Conservation (phyloP, 2,113 vertebrate genomes). For the Muscicapa adusta region DNA sequence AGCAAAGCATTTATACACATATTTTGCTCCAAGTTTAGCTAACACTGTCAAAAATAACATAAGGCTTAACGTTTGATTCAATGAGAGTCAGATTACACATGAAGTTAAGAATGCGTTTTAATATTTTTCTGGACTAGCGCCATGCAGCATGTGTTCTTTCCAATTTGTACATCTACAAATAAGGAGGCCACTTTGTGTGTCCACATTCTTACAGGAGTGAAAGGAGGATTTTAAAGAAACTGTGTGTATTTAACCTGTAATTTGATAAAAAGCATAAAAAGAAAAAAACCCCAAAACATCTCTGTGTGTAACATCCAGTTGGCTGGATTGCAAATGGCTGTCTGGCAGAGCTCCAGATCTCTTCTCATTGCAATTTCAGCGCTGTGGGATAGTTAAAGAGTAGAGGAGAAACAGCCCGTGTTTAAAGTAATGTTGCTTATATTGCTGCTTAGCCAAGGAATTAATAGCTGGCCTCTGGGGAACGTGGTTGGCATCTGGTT, state of each 20-base stretch:
- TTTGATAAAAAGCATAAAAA: background rate
- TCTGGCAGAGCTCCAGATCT: background rate
- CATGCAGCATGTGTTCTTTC: background rate
- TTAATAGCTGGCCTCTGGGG: background rate
- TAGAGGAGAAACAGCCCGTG: background rate
- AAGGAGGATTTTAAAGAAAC: background rate
- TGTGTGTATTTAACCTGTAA: background rate
- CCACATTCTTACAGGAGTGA: background rate
- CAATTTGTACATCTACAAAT: background rate
- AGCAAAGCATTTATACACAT: background rate
- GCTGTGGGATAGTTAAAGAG: background rate
- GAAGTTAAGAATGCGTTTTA: background rate
- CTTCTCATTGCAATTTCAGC: background rate
- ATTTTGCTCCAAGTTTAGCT: background rate
- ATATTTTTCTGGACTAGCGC: background rate
- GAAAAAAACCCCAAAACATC: background rate
- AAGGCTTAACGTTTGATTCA: background rate
- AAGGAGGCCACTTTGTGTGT: background rate
- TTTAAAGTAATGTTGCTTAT: slow-evolving; percentile 23
- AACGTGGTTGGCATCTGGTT: background rate
- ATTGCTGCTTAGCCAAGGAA: slow-evolving; percentile 36
- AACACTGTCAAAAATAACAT: background rate
- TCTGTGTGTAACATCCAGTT: background rate
- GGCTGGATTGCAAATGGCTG: background rate
- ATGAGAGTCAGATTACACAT: background rate